Conservation (phyloP, 2,888 invertebrate species). For the Formica aserva region DNA sequence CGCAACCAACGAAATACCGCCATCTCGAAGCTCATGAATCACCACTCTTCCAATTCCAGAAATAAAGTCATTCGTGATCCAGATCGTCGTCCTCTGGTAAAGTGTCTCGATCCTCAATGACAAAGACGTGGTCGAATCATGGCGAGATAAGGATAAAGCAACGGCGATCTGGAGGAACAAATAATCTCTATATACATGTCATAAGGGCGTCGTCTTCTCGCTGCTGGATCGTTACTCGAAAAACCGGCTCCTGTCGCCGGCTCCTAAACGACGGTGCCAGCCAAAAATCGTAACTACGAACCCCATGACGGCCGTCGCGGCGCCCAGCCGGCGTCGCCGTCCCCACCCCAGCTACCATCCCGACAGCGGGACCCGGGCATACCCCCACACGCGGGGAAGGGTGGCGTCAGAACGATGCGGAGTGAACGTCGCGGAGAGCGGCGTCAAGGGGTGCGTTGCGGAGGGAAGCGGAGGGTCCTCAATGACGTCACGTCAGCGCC, state of each 20-base stretch:
- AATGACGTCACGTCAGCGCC: slow-evolving; percentile 86
- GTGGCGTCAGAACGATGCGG: slow-evolving; percentile 60
- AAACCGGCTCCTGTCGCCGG: slow-evolving; percentile 63
- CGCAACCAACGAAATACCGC: neutral
- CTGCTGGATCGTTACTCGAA: slow-evolving; percentile 69
- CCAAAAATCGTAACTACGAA: slow-evolving; percentile 66
- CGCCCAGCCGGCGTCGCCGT: slow-evolving; percentile 62
- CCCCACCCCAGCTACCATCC: slow-evolving; percentile 9
- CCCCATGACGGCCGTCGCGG: slow-evolving; percentile 62
- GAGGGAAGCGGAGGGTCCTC: slow-evolving; percentile 62
- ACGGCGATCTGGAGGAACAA: neutral
- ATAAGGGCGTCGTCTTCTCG: slow-evolving; percentile 56
- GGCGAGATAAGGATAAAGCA: neutral
- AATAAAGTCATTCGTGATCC: neutral
- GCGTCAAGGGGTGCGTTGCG: slow-evolving; percentile 45
- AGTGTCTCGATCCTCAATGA: neutral
- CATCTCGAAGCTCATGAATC: neutral
- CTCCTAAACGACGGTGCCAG: slow-evolving; percentile 62
- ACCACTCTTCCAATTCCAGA: neutral
- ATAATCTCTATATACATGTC: slow-evolving; percentile 32
- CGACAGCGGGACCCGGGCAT: slow-evolving; percentile 45
- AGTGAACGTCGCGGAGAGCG: slow-evolving; percentile 46
- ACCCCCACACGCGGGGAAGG: slow-evolving; percentile 64
- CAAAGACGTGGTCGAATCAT: neutral
- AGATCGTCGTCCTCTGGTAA: neutral